A percentile compares a stretch with the other conserved stretches of the same genome.
phyloP scores from a whole-genome alignment of 1,140 invertebrate genomes.

The Drosophila kohkoa region DNA sequence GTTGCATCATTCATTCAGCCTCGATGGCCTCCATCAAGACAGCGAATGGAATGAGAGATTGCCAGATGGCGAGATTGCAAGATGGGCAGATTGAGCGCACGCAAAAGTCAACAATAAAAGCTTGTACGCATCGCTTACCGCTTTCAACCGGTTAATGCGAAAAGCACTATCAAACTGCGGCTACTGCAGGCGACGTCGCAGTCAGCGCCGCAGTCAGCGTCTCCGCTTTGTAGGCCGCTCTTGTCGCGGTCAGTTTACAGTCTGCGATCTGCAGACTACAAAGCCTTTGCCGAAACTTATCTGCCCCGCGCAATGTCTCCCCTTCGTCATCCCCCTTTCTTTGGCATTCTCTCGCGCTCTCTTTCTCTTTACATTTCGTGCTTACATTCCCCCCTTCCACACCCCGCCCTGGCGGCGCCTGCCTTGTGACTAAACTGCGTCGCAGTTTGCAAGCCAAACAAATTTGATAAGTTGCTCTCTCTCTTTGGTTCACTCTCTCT shows the following conservation, averaged over 20 bases:
- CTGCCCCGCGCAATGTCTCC: conserved; percentile 56
- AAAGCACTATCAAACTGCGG: background rate
- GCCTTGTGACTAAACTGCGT: conserved; percentile 44
- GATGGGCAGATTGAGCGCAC: too few species aligned
- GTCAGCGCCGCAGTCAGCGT: background rate
- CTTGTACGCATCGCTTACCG: too few species aligned
- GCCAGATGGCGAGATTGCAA: background rate
- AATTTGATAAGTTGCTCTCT: conserved; percentile 62
- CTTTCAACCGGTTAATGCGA: too few species aligned
- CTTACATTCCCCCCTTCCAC: background rate
- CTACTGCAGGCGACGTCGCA: background rate
- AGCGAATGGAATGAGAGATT: conserved; percentile 44
- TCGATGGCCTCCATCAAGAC: conserved; percentile 60
- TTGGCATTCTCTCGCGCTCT: background rate
- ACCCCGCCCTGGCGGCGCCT: background rate
- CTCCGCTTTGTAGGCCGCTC: conserved; percentile 16
- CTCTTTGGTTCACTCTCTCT: background rate
- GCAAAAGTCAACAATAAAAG: too few species aligned
- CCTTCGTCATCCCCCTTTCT: too few species aligned
- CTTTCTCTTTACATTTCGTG: background rate
- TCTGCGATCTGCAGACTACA: conserved; percentile 59
- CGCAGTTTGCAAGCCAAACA: conserved; percentile 63
- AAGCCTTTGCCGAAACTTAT: conserved; percentile 77
- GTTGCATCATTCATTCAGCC: conserved; percentile 66
- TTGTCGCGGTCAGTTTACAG: conserved; percentile 6